Evolutionary conservation across 2,888 invertebrate species (phyloP), one percentile per base, ranked within the genome.

Genomic region (Pheosia gnoma): DNA sequence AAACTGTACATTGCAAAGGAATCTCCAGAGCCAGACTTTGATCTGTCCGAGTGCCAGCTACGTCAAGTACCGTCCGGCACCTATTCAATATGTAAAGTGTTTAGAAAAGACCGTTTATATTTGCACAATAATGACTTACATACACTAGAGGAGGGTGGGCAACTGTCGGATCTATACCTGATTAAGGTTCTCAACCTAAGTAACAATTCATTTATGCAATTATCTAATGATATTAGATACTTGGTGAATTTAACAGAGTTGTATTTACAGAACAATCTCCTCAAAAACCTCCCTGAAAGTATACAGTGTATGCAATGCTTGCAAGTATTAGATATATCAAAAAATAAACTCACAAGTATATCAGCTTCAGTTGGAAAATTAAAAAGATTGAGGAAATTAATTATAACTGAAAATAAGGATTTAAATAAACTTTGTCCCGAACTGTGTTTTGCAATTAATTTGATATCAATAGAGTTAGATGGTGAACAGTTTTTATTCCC

Each of bases 1-100:
- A 94, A 94, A 80, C 71, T 94, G 59, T 94, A 94, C 69, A 79
- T 94, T 65, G 94, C 94, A 13, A 93, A 91, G 74, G 97, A 97
- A 89, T 96, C 96, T 71, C 98, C 97, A 43, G 97, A 97, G 84
- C 95, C 96, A 60, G 94, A 95, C 65, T 97, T 97, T 87, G 97
- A 98, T 87, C 86, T 98, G 66, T 96, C 97, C 5, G 96, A 96
- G 71, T 98, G 98, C 87, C 95, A 95, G 80, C 88, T 98, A 62
- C 95, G 95, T 74, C 94, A 90, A 79, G 95, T 98, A 60, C 97
- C 98, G 51, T 93, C 95, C 65, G 97, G 97, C 66, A 96, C 97
- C 61, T 98, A 95, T 88, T 95, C 97, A 41, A 89, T 97, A 63
- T 97, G 97, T 85, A 96, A 96, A 88, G 97, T 98, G 54, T 96